Conservation (phyloP, 1,140 invertebrate genomes). For the Drosophila kanapiae region DNA sequence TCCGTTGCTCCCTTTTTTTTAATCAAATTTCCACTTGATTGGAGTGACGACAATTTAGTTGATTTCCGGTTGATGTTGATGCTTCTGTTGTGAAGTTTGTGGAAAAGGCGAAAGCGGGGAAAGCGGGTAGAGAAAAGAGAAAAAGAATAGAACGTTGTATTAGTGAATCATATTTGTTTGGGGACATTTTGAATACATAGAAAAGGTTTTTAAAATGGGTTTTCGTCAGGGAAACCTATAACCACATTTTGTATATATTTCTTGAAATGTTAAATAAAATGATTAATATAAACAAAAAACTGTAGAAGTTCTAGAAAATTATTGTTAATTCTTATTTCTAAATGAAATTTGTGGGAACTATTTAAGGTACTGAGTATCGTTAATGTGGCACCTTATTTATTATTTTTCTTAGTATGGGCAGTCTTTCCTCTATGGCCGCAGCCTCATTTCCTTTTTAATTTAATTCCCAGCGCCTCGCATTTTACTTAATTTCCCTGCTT, state of each 20-base stretch:
- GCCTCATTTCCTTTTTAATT: slow-evolving; percentile 77
- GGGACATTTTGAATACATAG: not conserved
- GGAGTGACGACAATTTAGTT: slow-evolving; percentile 80
- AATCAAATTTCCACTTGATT: slow-evolving; percentile 83
- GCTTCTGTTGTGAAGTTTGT: slow-evolving; percentile 32
- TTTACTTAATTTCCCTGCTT: slow-evolving; percentile 56
- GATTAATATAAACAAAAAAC: too few relatives aligned
- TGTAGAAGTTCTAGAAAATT: too few relatives aligned
- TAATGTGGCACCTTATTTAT: not conserved
- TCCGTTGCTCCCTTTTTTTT: slow-evolving; percentile 40
- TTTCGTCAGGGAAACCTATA: too few relatives aligned
- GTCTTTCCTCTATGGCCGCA: slow-evolving; percentile 27
- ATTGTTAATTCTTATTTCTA: too few relatives aligned
- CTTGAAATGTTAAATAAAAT: too few relatives aligned
- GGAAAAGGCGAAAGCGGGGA: not conserved
- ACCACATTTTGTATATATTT: too few relatives aligned
- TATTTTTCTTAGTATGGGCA: not conserved
- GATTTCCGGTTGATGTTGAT: slow-evolving; percentile 70
- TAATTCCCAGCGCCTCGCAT: slow-evolving; percentile 58
- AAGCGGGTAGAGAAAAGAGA: slow-evolving; percentile 28
- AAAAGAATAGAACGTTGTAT: slow-evolving; percentile 19
- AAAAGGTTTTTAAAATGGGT: not conserved
- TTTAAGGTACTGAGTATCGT: too few relatives aligned
- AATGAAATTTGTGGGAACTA: not conserved
- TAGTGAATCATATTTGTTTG: slow-evolving; percentile 23